Percentiles rank a stretch among this genome's conserved stretches.
phyloP scores from a whole-genome alignment of 2,113 vertebrate genomes.

The Synodontis membranacea region DNA sequence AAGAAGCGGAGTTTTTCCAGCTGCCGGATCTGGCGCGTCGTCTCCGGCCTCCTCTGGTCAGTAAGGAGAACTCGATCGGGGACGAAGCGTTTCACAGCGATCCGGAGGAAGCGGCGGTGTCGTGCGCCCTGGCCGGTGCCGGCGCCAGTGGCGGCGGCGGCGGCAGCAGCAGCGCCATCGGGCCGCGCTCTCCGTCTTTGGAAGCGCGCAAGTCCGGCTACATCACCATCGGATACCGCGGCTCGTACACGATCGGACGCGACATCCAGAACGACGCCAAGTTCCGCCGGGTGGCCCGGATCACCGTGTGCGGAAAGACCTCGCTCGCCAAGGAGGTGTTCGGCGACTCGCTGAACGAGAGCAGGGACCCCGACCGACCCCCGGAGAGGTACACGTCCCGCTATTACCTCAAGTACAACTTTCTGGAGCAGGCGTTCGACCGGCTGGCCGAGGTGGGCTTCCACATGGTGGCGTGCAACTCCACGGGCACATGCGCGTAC shows the following conservation, averaged over 20 bases:
- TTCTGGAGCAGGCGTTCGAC: constrained; percentile 97
- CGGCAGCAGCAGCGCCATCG: constrained; percentile 70
- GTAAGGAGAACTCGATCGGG: constrained; percentile 72
- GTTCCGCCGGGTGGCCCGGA: constrained; percentile 91
- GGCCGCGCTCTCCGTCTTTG: constrained; percentile 78
- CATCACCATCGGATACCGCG: constrained; percentile 93
- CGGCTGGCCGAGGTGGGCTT: constrained; percentile 89
- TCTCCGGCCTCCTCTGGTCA: constrained; percentile 67
- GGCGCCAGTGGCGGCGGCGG: constrained; percentile 48
- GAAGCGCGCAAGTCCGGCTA: constrained; percentile 78
- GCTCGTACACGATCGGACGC: constrained; percentile 92
- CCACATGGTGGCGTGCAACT: constrained; percentile 96
- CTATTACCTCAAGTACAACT: constrained; percentile 98
- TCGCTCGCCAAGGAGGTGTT: constrained; percentile 95
- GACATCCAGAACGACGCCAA: constrained; percentile 94
- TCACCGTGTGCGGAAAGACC: constrained; percentile 94
- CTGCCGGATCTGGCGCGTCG: constrained; percentile 84
- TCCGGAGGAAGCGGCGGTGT: constrained; percentile 68
- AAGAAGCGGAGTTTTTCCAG: constrained; percentile 91
- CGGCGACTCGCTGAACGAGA: constrained; percentile 95
- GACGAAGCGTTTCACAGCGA: constrained; percentile 74
- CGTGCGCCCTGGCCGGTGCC: constrained; percentile 58
- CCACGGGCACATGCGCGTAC: constrained; percentile 95
- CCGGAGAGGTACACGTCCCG: constrained; percentile 95
- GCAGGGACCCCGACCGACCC: constrained; percentile 91